Percentiles rank a stretch among this genome's conserved stretches.
Conservation (phyloP, 2,113 vertebrate species). For the Spheniscus mendiculus region DNA sequence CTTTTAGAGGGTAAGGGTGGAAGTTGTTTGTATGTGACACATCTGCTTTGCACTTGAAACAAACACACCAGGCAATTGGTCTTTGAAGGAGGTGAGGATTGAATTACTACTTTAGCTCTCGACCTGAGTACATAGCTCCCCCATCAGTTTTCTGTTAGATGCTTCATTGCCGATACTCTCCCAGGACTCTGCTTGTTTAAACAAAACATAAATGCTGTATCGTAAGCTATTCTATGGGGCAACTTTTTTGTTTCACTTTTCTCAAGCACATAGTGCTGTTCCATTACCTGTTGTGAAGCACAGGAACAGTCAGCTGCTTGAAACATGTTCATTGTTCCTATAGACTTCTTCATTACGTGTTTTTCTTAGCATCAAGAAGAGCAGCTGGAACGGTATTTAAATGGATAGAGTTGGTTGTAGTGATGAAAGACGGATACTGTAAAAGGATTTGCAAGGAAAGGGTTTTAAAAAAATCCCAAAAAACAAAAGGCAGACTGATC, state of each 20-base stretch:
- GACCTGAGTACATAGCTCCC: conserved; percentile 28
- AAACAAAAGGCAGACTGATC: neutral
- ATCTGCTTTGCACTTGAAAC: conserved; percentile 30
- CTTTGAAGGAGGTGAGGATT: neutral
- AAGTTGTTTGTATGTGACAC: neutral
- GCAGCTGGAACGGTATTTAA: neutral
- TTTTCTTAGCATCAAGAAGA: neutral
- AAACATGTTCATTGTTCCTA: neutral
- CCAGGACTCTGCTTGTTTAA: neutral
- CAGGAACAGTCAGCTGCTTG: neutral
- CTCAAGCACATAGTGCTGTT: neutral
- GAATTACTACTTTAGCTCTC: neutral
- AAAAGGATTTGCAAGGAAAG: neutral
- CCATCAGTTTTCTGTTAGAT: conserved; percentile 12
- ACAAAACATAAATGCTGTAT: neutral
- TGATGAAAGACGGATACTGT: neutral
- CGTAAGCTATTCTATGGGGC: neutral
- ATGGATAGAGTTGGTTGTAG: neutral
- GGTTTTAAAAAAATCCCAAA: neutral
- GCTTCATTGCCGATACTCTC: neutral
- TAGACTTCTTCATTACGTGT: neutral
- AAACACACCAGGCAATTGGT: neutral
- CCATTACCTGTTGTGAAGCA: neutral
- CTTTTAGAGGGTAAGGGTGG: neutral
- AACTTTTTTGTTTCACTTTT: neutral